Base-by-base conservation (phyloP, 23 tunicate species). In the Halocynthia aurantium region DNA sequence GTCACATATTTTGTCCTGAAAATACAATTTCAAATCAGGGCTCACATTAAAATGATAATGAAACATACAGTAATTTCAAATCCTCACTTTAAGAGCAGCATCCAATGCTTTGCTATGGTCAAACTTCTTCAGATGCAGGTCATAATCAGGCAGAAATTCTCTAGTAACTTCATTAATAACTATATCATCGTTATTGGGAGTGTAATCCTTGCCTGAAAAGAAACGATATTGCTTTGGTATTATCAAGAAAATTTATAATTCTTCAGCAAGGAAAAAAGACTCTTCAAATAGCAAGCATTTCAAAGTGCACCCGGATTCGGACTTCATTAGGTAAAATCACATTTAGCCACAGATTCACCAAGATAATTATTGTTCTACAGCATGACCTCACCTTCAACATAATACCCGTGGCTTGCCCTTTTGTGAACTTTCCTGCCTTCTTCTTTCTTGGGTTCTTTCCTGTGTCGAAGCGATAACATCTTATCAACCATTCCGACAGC, bases 401-500 rank as follows among this genome's bases (percentile, higher is more conserved):
- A 20, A 53, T n/a, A 52, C 7, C 77, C 51, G 52, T 78, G 22
- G 5, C 80, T 56, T 62, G 17, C 11, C 67, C 67, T 65, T 57
- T 60, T 83, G 40, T 62, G 76, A 20, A 56, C 19, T 11, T 66
- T 9, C 50, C 22, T 6, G 52, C 7, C 57, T 50, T 74, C 61
- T 6, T 73, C 53, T 31, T n/a, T 49, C 10, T 50, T 17, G 8
- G 72, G 75, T 22, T 61, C 54, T 70, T 89, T 89, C 2, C 96
- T 85, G 49, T 84, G 83, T 31, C 85, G 69, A 11, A 89, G 71
- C 15, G 96, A 89, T 17, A 89, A 60, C 84, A 81, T 89, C 52
- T 84, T 84, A 61, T 89, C 89, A 7, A 73, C 83, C 96, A 89
- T 89, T 7, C 96, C 96, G 56, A 89, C 96, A n/a, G 86, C 96